Percentiles rank a stretch among this genome's conserved stretches.
Conservation (phyloP, 2,797 vertebrate genomes). For the Anguilla pacifica region DNA sequence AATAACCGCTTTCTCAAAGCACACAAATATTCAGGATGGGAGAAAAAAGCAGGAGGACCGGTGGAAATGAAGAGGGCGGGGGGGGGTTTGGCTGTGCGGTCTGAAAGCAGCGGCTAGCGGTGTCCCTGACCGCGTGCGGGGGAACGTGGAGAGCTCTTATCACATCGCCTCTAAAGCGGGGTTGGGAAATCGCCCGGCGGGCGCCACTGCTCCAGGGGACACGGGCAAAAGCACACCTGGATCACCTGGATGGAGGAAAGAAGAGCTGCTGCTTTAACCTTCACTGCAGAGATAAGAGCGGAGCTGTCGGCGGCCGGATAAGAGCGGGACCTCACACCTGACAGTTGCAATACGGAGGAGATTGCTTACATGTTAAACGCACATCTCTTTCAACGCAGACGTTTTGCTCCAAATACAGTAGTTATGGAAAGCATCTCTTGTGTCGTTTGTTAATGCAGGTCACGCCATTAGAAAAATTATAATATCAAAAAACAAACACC, state of each 20-base stretch:
- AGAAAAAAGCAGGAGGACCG: neutral
- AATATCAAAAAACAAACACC: neutral
- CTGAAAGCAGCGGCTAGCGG: conserved; percentile 41
- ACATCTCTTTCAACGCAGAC: neutral
- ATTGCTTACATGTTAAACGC: neutral
- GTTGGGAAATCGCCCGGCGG: conserved; percentile 22
- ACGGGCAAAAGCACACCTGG: conserved; percentile 45
- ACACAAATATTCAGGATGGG: neutral
- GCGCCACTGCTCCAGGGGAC: conserved; percentile 31
- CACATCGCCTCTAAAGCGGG: conserved; percentile 5
- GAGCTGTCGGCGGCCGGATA: conserved; percentile 41
- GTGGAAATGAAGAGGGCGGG: neutral
- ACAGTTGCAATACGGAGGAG: conserved; percentile 27
- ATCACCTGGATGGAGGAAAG: neutral
- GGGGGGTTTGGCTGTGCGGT: neutral
- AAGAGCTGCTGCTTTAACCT: conserved; percentile 43
- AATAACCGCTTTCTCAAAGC: neutral
- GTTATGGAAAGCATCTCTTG: neutral
- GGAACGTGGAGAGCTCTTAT: conserved; percentile 33
- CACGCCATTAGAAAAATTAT: neutral
- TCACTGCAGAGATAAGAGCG: conserved; percentile 26
- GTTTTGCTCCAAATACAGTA: neutral
- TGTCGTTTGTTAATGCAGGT: neutral
- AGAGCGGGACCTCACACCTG: conserved; percentile 36
- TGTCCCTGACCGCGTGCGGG: conserved; percentile 16